Evolutionary conservation across 2,888 invertebrate species (phyloP).

Genomic region (Tinea pellionella): DNA sequence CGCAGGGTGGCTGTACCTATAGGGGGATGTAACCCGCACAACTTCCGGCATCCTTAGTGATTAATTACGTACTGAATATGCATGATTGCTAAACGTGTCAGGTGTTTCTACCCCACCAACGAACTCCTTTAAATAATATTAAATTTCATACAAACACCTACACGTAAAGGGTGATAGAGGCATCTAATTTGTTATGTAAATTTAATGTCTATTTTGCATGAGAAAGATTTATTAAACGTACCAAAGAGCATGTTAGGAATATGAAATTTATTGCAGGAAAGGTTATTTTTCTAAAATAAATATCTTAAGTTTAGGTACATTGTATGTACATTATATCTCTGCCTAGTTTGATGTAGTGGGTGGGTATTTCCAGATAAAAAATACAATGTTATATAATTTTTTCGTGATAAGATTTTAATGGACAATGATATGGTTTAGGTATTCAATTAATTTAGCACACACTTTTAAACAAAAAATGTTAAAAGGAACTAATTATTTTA

Average conservation of each 20-base stretch:
- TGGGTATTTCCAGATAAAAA: background rate
- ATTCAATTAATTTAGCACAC: background rate
- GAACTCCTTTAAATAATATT: slow-evolving; percentile 41
- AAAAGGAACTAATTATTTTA: too few relatives aligned
- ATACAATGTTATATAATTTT: background rate
- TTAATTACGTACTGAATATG: slow-evolving; percentile 67
- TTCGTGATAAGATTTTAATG: background rate
- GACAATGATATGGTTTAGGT: background rate
- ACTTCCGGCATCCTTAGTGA: slow-evolving; percentile 25
- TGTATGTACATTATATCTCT: too few relatives aligned
- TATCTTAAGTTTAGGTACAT: too few relatives aligned
- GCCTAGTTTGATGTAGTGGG: background rate
- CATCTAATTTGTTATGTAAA: slow-evolving; percentile 2
- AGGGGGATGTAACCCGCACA: background rate
- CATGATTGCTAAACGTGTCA: slow-evolving; percentile 55
- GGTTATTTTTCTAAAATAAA: too few relatives aligned
- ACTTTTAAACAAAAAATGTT: too few relatives aligned
- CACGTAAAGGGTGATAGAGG: background rate
- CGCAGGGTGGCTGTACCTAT: background rate
- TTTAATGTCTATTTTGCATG: background rate
- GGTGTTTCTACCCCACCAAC: slow-evolving; percentile 24
- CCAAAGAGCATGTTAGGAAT: background rate
- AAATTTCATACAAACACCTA: slow-evolving; percentile 7
- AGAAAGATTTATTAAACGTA: slow-evolving; percentile 3
- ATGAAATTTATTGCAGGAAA: background rate